Evolutionary conservation across 2,113 vertebrate genomes (phyloP), one percentile per base, ranked within the genome.

Genomic region (Leucoraja erinaceus): DNA sequence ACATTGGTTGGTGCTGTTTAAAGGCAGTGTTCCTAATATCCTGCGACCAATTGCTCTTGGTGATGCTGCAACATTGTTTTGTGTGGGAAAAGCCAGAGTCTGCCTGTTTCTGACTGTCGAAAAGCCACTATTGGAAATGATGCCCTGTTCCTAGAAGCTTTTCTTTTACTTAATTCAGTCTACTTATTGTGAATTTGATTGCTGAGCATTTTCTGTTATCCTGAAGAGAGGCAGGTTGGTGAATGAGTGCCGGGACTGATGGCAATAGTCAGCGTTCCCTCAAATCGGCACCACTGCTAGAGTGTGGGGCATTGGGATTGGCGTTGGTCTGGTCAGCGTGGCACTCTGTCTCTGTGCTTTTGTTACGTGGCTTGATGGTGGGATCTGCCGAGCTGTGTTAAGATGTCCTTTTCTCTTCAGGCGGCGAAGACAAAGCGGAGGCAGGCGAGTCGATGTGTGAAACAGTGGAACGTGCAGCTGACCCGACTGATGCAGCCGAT

Each of bases 381-480:
- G 38, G 31, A 20, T 7, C 22, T 0, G 33, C 5, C 11, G 8
- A 12, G 68, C 28, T 11, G 25, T 75, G 16, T 59, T 74, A 5
- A 54, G 20, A 5, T 33, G 31, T 31, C 31, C 54, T 20, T 12
- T 78, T 8, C 83, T 94, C 6, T 47, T 22, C 94, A 97, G 96
- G 96, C 96, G 94, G 93, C 95, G 2, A 94, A 96, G 90, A 95
- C 95, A 94, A 96, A 94, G 94, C 94, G 96, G 88, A 94, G 95
- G 90, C 95, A 94, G 3, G 96, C 96, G 93, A 96, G 94, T 93
- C 94, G 94, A 93, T 93, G 95, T 6, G 95, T 96, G 0, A 95
- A 95, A n/a, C 97, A 96, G 88, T 97, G 97, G 97, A 97, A 96
- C 61, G 95, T 97, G 83, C 96, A 96, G 93, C 95, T 96, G 81